Base-by-base conservation (phyloP, 2,113 vertebrate genomes). In the Speoplatyrhinus poulsoni region DNA sequence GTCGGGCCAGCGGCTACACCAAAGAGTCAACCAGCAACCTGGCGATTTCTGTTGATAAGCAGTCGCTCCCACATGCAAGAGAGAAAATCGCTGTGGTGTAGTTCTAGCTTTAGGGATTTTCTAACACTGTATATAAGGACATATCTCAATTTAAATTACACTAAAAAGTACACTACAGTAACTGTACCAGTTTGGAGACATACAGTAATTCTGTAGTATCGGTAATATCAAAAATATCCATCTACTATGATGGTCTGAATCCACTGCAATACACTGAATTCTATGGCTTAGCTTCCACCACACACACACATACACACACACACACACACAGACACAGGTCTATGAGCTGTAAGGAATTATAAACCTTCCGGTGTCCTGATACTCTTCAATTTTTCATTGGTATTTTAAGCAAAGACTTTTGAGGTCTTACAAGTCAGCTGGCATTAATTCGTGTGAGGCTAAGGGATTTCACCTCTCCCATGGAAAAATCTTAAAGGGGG, bases 341-440 rank as follows among this genome's bases (percentile, higher is more conserved):
- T 63, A 65, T 79, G 57, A 79, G 80, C 83, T 76, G 67, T 49
- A 65, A 89, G 81, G 88, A 92, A 90, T 92, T 83, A 88, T 83
- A 91, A 91, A 87, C 82, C 87, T 77, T 62, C 57, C 61, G 60
- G 53, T 72, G 75, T 87, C 82, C 84, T 82, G 69, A 82, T 75
- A 82, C 79, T 76, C 68, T 82, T 89, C 80, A 81, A 80, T 85
- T 89, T 83, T 87, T 81, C 80, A 82, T 85, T 80, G 84, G 88
- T 87, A 90, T 90, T 89, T 89, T 87, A 88, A 91, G 88, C 75
- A 81, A 83, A 82, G 83, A 77, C 73, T 88, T 83, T 71, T 84
- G 81, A 82, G 90, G 85, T 90, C 87, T 91, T 90, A 90, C 69
- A 85, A 91, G 85, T 92, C 89, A 90, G 91, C 87, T 88, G 87